Percentiles rank a stretch among this genome's conserved stretches.
Conservation (phyloP, 23 tunicate genomes). For the Diplosoma virens region DNA sequence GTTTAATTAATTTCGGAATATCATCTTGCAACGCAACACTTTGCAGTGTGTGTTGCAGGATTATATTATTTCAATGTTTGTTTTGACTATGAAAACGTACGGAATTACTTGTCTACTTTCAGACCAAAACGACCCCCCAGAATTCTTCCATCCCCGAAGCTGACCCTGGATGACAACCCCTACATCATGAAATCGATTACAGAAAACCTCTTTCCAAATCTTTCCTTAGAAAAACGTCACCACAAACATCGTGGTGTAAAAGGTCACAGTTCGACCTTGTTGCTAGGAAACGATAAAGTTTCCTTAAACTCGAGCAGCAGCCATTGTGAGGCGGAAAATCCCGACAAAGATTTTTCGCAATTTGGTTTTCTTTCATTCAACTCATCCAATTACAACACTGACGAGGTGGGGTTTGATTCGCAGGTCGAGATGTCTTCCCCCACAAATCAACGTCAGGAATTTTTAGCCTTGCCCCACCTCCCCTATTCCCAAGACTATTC, state of each 20-base stretch:
- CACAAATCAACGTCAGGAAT: constrained; percentile 23
- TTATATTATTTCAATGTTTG: no score
- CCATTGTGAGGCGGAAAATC: not conserved
- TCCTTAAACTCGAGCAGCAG: not conserved
- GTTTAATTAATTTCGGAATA: no score
- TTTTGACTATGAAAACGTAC: no score
- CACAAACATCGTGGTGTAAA: not conserved
- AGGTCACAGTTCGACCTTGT: not conserved
- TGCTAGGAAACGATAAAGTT: not conserved
- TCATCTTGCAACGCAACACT: no score
- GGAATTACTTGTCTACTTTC: no score
- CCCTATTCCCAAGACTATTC: constrained; percentile 66
- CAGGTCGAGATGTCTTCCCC: constrained; percentile 40
- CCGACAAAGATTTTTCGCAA: not conserved
- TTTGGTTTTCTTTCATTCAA: constrained; percentile 7
- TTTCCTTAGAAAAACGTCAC: constrained; percentile 52
- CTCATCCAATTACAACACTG: constrained; percentile 16
- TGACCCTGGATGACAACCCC: constrained; percentile 68
- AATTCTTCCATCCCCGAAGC: constrained; percentile 55
- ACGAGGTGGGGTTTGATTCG: constrained; percentile 11
- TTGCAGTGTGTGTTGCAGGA: no score
- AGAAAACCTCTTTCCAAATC: constrained; percentile 69
- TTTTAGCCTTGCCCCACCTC: constrained; percentile 61
- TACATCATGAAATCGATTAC: constrained; percentile 86
- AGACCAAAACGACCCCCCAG: constrained; percentile 67